These are phyloP conservation scores for Leuciscus idus DNA, from an alignment of 2,113 vertebrate species.

Conservation along the genomic window DNA sequence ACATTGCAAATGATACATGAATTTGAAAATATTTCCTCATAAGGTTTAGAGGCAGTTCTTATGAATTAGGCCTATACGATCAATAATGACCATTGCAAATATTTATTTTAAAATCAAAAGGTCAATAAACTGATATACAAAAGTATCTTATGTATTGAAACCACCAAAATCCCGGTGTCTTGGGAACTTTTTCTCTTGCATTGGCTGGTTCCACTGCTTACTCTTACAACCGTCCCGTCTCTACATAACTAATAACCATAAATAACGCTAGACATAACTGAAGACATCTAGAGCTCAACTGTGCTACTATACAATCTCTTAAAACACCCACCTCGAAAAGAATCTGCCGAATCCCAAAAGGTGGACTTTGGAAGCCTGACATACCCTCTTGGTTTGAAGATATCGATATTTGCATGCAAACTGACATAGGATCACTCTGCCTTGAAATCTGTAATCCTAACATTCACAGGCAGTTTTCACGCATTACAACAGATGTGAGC, in stretches of 20 bases:
- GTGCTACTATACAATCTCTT: conserved; percentile 10
- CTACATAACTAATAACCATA: background rate
- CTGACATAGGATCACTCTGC: background rate
- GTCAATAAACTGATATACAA: background rate
- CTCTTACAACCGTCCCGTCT: background rate
- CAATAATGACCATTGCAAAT: background rate
- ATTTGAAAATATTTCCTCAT: background rate
- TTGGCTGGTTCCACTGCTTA: background rate
- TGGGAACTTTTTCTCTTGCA: background rate
- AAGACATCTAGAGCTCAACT: conserved; percentile 14
- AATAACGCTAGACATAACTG: background rate
- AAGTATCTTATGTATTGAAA: background rate
- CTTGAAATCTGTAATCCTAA: background rate
- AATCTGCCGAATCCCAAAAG: background rate
- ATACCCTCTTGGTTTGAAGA: background rate
- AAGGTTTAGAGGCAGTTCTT: conserved; percentile 15
- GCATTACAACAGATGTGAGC: background rate
- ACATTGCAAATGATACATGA: background rate
- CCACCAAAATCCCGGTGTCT: background rate
- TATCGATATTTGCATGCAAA: conserved; percentile 29
- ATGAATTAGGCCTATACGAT: background rate
- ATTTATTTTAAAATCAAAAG: background rate
- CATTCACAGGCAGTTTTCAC: conserved; percentile 6
- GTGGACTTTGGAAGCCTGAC: conserved; percentile 32
- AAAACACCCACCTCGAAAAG: background rate